These are phyloP conservation scores for Drosophila santomea DNA, from an alignment of 1,140 invertebrate genomes.

Conservation along the genomic window DNA sequence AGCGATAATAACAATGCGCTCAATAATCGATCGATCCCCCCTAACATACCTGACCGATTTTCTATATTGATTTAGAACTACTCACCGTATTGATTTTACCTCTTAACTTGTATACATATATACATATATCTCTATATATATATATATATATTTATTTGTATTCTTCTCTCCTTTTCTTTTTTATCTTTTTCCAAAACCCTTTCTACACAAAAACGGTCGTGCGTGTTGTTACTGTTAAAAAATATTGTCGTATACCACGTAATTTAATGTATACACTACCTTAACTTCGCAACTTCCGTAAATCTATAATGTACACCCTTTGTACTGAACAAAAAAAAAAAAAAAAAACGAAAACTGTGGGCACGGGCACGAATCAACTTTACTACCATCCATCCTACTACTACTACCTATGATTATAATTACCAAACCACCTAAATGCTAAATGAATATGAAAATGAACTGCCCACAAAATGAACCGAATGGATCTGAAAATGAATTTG, in stretches of 20 bases:
- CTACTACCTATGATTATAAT: conserved; percentile 18
- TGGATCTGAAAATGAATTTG: conserved; percentile 1
- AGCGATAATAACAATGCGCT: conserved; percentile 9
- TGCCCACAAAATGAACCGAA: neutral
- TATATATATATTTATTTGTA: conserved; percentile 47
- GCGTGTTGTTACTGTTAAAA: conserved; percentile 30
- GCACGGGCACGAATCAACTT: conserved; percentile 39
- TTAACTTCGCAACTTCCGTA: conserved; percentile 5
- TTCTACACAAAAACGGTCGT: conserved; percentile 20
- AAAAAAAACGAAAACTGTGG: conserved; percentile 7
- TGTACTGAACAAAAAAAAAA: conserved; percentile 30
- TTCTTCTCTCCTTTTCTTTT: conserved; percentile 52
- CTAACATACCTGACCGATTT: conserved; percentile 12
- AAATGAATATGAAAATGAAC: conserved; percentile 5
- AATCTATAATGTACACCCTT: conserved; percentile 1
- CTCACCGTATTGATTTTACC: conserved; percentile 18
- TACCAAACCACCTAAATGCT: conserved; percentile 2
- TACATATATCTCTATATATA: conserved; percentile 6
- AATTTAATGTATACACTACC: conserved; percentile 14
- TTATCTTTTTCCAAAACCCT: conserved; percentile 25
- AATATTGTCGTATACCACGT: conserved; percentile 12
- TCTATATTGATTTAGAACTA: conserved; percentile 9
- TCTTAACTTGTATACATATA: conserved; percentile 27
- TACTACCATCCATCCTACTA: conserved; percentile 23
- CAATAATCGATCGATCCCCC: conserved; percentile 4